phyloP scores from a whole-genome alignment of 1,140 invertebrate genomes.

The Holcopasites calliopsidis region DNA sequence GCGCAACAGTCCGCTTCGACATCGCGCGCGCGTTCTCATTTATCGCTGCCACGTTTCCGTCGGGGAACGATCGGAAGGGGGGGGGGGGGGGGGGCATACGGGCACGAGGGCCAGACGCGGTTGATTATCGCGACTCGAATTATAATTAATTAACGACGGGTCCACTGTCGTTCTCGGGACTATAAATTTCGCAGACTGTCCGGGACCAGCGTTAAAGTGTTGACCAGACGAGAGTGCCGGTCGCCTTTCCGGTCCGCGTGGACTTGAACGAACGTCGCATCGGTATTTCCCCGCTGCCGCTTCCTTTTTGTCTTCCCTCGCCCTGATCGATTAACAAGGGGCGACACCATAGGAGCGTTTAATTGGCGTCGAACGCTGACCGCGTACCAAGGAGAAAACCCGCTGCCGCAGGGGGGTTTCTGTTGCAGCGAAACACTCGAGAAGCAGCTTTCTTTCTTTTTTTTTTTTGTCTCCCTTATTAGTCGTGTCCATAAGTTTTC shows the following conservation, averaged over 20 bases:
- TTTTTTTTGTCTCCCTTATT: too few relatives aligned
- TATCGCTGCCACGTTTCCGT: slow-evolving; percentile 34
- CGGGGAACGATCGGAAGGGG: slow-evolving; percentile 2
- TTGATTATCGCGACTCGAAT: slow-evolving; percentile 33
- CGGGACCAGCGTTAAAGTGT: slow-evolving; percentile 60
- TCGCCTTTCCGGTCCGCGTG: slow-evolving; percentile 22
- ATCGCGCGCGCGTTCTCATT: slow-evolving; percentile 60
- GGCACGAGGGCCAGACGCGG: too few relatives aligned
- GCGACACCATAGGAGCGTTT: slow-evolving; percentile 18
- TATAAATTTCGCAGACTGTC: slow-evolving; percentile 66
- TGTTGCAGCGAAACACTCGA: too few relatives aligned
- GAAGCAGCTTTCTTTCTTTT: not conserved
- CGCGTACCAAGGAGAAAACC: not conserved
- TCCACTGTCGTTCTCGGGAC: slow-evolving; percentile 27
- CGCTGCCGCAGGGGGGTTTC: not conserved
- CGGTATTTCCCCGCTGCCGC: slow-evolving; percentile 21
- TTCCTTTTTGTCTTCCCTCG: slow-evolving; percentile 9
- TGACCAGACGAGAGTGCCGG: slow-evolving; percentile 5
- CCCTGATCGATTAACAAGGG: slow-evolving; percentile 45
- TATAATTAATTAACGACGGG: slow-evolving; percentile 58
- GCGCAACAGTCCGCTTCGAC: slow-evolving; percentile 53
- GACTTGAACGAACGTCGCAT: not conserved
- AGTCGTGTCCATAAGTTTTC: too few relatives aligned
- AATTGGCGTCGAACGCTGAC: slow-evolving; percentile 44
- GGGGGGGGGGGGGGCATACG: slow-evolving; percentile 1